Percentiles rank a stretch among this genome's conserved stretches.
phyloP scores from a whole-genome alignment of 2,888 invertebrate species.

The Pristionchus fissidentatus region DNA sequence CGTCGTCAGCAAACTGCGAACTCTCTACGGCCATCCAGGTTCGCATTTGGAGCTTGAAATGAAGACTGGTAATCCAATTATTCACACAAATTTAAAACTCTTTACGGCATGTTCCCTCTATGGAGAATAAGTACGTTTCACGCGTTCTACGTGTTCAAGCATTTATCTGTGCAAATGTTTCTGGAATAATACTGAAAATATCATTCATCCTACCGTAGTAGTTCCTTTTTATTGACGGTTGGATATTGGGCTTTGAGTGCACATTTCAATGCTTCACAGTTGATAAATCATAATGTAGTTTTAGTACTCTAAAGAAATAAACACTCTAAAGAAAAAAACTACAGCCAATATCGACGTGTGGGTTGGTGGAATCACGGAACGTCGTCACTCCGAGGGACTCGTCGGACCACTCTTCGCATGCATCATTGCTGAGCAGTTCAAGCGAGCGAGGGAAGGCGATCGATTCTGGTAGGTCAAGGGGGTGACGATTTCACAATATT shows the following conservation, averaged over 20 bases:
- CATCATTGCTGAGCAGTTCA: constrained; percentile 92
- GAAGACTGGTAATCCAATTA: neutral
- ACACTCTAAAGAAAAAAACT: constrained; percentile 32
- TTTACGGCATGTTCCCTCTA: too few relatives aligned
- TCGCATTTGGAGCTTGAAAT: neutral
- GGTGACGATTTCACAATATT: neutral
- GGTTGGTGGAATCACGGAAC: constrained; percentile 95
- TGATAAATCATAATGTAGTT: neutral
- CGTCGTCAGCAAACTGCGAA: constrained; percentile 84
- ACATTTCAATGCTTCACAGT: too few relatives aligned
- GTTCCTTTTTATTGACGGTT: neutral
- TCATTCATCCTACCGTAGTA: neutral
- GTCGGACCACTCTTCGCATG: constrained; percentile 94
- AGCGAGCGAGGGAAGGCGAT: constrained; percentile 90
- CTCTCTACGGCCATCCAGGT: constrained; percentile 90
- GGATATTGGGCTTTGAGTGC: too few relatives aligned
- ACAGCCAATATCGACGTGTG: constrained; percentile 90
- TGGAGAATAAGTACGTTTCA: too few relatives aligned
- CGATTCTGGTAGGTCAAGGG: constrained; percentile 90
- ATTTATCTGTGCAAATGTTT: too few relatives aligned
- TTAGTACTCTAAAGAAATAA: neutral
- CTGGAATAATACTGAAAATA: neutral
- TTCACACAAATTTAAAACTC: too few relatives aligned
- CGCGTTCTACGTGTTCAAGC: too few relatives aligned
- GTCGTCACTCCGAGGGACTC: constrained; percentile 86